Base-by-base conservation (phyloP, 2,113 vertebrate genomes). In the Mola mola region DNA sequence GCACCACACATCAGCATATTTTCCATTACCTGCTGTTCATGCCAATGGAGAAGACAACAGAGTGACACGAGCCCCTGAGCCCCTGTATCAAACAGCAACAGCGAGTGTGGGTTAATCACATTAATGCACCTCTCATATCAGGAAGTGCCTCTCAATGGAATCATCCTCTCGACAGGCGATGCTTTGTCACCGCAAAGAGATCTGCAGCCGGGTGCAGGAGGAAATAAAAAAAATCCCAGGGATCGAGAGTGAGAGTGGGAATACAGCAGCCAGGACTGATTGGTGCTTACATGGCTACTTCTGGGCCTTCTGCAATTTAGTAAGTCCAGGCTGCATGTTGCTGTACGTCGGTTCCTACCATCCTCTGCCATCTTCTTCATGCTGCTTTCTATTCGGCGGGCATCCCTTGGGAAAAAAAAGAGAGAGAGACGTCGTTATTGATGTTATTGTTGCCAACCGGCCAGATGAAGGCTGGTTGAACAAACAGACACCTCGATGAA, bases 91-190 rank as follows among this genome's bases (percentile, higher is more conserved):
- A 75, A 77, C 67, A 6, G 72, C 72, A 78, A 68, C 67, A 76
- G 72, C 26, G 70, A 84, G 69, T 71, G 83, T 82, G 85, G 75
- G 80, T 82, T 88, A 85, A 87, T 88, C 70, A 76, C 83, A 62
- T 85, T 81, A 88, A 87, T 83, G 81, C 80, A 78, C 79, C 72
- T 75, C 75, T 87, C 83, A 76, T 81, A 84, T 72, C 83, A 79
- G 74, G 74, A 82, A 73, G 75, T 66, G 80, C 49, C 75, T 85
- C 82, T 85, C 78, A 70, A 64, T 86, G 79, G 79, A 86, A 69
- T 70, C 77, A 68, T 85, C 78, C 77, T 81, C 79, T 77, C 80
- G 80, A 89, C 84, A 81, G 78, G 74, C 53, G 24, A 57, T 62
- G 82, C 69, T 84, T 84, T 85, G 78, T 82, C 62, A 33, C 72